phyloP scores from a whole-genome alignment of 2,113 vertebrate species.

The Peromyscus polionotus region DNA sequence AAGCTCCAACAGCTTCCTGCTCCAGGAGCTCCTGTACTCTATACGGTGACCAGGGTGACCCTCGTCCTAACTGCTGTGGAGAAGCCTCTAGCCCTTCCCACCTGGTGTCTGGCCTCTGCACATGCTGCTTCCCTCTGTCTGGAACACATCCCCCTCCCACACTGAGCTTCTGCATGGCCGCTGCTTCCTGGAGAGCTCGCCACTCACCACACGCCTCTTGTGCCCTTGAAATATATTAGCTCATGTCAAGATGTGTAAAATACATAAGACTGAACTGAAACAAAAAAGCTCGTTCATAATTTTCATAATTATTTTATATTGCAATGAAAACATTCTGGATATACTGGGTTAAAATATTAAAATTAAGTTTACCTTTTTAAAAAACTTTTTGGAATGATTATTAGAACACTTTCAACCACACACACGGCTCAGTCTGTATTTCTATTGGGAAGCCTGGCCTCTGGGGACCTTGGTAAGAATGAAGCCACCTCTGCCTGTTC shows the following conservation, averaged over 20 bases:
- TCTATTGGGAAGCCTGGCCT: background rate
- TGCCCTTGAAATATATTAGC: background rate
- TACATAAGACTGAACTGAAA: slow-evolving; percentile 2
- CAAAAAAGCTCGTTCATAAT: slow-evolving; percentile 1
- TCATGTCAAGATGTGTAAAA: background rate
- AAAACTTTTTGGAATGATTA: background rate
- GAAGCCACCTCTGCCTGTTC: background rate
- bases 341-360: background rate
- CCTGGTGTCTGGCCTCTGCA: background rate
- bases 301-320: slow-evolving; percentile 48
- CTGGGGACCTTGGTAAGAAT: background rate
- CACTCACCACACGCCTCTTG: background rate
- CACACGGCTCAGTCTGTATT: background rate
- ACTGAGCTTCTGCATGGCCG: background rate
- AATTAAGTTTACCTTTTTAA: slow-evolving; percentile 1
- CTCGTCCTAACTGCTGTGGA: background rate
- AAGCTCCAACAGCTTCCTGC: background rate
- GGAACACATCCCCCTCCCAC: background rate
- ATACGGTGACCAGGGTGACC: background rate
- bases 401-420: background rate
- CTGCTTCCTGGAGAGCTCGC: background rate
- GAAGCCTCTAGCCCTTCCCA: background rate
- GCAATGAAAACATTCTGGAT: slow-evolving; percentile 44
- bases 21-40: background rate
- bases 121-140: background rate